These are phyloP conservation scores for Diglossa cyanea DNA, from an alignment of 2,797 vertebrate genomes.

Conservation along the genomic window DNA sequence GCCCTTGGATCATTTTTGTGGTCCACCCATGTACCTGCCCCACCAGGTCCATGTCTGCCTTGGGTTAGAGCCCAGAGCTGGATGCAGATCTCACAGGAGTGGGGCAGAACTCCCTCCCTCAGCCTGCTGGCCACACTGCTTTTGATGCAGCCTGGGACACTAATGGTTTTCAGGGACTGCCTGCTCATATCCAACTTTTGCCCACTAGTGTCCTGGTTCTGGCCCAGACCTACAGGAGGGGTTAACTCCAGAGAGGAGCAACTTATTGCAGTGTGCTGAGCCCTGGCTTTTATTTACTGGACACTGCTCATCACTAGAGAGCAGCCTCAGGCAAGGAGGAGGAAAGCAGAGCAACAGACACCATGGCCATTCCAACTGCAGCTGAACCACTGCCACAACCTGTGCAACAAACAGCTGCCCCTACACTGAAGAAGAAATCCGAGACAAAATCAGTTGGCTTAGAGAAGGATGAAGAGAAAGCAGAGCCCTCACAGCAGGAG, in stretches of 20 bases:
- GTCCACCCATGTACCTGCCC: background rate
- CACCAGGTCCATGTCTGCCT: background rate
- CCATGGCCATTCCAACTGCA: background rate
- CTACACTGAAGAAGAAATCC: background rate
- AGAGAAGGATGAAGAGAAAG: background rate
- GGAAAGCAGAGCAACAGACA: background rate
- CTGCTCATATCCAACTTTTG: background rate
- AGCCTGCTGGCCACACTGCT: background rate
- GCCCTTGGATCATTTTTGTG: background rate
- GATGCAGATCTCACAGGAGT: background rate
- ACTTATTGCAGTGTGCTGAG: background rate
- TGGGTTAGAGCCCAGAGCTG: background rate
- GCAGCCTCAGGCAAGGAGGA: background rate
- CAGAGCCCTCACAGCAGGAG: background rate
- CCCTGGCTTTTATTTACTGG: background rate
- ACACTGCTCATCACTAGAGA: background rate
- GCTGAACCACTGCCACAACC: background rate
- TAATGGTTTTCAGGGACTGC: background rate
- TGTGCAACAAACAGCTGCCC: background rate
- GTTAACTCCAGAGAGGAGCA: background rate
- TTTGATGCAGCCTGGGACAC: background rate
- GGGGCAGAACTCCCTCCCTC: background rate
- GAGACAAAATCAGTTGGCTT: background rate
- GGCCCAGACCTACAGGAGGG: background rate
- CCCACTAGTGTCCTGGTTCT: background rate